phyloP scores from a whole-genome alignment of 2,888 invertebrate genomes.

The Encarsia formosa region DNA sequence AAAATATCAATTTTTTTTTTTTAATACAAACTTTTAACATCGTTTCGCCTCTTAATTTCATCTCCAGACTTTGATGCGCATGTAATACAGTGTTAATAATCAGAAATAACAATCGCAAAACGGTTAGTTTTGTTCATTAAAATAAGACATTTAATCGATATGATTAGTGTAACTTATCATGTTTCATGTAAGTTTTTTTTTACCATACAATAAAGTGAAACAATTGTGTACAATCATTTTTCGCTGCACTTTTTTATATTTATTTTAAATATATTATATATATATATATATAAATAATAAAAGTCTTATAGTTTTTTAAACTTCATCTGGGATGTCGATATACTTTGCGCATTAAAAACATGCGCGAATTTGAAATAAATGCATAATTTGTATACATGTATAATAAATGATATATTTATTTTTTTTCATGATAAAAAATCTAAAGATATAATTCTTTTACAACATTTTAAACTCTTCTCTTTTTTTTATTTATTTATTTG shows the following conservation, averaged over 20 bases:
- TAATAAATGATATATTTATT: not conserved
- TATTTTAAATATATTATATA: slow-evolving; percentile 14
- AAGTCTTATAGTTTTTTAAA: slow-evolving; percentile 8
- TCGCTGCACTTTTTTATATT: slow-evolving; percentile 16
- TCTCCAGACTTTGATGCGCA: slow-evolving; percentile 22
- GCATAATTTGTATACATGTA: slow-evolving; percentile 4
- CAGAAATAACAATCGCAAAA: slow-evolving; percentile 30
- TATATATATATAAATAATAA: slow-evolving; percentile 23
- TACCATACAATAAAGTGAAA: slow-evolving; percentile 23
- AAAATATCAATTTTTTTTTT: slow-evolving; percentile 27
- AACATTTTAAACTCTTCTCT: slow-evolving; percentile 2
- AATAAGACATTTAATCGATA: slow-evolving; percentile 23
- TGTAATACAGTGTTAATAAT: slow-evolving; percentile 30
- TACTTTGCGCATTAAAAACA: not conserved
- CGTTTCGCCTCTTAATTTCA: slow-evolving; percentile 17
- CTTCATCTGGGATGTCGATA: not conserved
- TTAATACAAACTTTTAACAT: slow-evolving; percentile 29
- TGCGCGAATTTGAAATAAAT: slow-evolving; percentile 6
- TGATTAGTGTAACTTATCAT: slow-evolving; percentile 26
- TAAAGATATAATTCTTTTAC: not conserved
- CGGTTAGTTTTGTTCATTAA: slow-evolving; percentile 29
- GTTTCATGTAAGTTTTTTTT: slow-evolving; percentile 23
- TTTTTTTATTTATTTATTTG: not conserved
- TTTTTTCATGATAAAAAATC: slow-evolving; percentile 5
- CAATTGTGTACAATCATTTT: slow-evolving; percentile 23